Evolutionary conservation across 2,888 invertebrate species (phyloP), one percentile per base, ranked within the genome.

Genomic region (Dexiosoma caninum): DNA sequence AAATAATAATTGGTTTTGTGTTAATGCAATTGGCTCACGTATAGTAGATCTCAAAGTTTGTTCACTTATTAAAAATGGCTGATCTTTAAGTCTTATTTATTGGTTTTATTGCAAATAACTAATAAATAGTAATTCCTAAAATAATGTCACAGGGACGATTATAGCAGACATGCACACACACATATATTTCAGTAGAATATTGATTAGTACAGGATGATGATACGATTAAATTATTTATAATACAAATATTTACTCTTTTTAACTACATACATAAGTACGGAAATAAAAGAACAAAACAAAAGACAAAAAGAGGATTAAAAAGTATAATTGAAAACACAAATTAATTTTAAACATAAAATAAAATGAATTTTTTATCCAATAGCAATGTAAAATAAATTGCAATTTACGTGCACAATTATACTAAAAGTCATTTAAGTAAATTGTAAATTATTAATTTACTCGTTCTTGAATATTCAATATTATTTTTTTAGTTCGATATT

Each of bases 361-460:
- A 44, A 64, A 59, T 32, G 42, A 70, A 44, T 12, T 67, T 62
- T 55, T 21, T 55, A 72, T 75, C 74, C 74, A 74, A 74, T 66
- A 42, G 67, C 42, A 55, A 67, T 80, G 21, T 59, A 60, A 55
- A 69, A 60, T 72, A 66, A 51, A 70, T 82, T 82, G 83, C 82
- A 74, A 76, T 80, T 81, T 83, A 79, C 83, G 82, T 82, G 83
- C 82, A 83, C 71, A 83, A 80, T 74, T 81, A 72, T 75, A 67
- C 69, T 81, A 80, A 46, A 66, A 59, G 64, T 70, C 32, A 49
- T 37, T 30, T 69, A 30, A 46, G 69, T 69, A 16, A n/a, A 7
- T 51, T 70, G 53, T 60, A 62, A 49, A 70, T 70, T 49, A 51
- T 49, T 19, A 10, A n/a, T 72, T 44, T 23, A 16, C 44, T 62